phyloP scores from a whole-genome alignment of 2,113 vertebrate genomes.

The Ornithorhynchus anatinus region DNA sequence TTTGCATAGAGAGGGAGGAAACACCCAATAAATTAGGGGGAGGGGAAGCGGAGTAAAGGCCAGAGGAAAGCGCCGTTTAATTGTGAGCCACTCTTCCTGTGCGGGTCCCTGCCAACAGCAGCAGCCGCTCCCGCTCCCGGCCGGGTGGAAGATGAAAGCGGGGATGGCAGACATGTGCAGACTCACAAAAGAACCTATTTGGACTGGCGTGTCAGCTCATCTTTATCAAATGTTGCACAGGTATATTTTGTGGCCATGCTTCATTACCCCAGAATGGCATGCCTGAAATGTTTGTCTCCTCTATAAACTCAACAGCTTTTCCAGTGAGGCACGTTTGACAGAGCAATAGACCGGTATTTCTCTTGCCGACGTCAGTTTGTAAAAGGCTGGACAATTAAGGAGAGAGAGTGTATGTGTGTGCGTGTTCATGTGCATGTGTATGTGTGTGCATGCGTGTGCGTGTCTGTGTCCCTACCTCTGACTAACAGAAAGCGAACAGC shows the following conservation, averaged over 20 bases:
- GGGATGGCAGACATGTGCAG: constrained; percentile 91
- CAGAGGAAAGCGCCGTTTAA: constrained; percentile 83
- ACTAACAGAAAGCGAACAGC: too few relatives aligned
- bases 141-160: constrained; percentile 76
- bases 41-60: constrained; percentile 82
- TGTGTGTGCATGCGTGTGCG: too few relatives aligned
- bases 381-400: constrained; percentile 68
- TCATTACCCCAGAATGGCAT: constrained; percentile 97
- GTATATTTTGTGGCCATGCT: constrained; percentile 98
- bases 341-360: constrained; percentile 73
- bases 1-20: constrained; percentile 77
- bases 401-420: background rate
- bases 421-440: too few relatives aligned
- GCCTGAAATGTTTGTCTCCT: constrained; percentile 98
- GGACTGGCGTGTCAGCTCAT: constrained; percentile 98
- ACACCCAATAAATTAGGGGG: constrained; percentile 79
- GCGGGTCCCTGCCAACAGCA: constrained; percentile 84
- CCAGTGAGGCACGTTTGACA: constrained; percentile 76
- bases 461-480: too few relatives aligned
- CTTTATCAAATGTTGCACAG: constrained; percentile 99
- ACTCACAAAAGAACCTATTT: constrained; percentile 97
- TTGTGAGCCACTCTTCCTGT: constrained; percentile 84
- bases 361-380: constrained; percentile 64
- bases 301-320: constrained; percentile 79
- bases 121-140: constrained; percentile 78